phyloP scores from a whole-genome alignment of 1,140 invertebrate species.

The Aricia agestis region DNA sequence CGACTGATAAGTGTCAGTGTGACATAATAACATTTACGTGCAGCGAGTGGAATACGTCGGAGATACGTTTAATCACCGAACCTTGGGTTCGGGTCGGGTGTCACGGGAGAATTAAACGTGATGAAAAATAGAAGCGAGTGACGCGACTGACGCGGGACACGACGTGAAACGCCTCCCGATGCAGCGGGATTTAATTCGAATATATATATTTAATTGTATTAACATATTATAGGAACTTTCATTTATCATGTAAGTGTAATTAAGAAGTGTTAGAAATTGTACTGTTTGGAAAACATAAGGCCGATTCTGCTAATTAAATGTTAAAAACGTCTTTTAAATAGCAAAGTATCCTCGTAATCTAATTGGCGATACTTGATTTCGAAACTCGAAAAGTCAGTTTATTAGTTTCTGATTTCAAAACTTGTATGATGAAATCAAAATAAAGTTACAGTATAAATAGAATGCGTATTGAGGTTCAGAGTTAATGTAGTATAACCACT shows the following conservation, averaged over 20 bases:
- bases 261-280: not conserved
- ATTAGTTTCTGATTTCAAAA: too few relatives aligned
- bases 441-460: too few relatives aligned
- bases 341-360: too few relatives aligned
- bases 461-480: too few relatives aligned
- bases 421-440: too few relatives aligned
- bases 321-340: too few relatives aligned
- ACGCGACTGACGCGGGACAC: conserved; percentile 7
- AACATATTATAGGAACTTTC: not conserved
- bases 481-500: not conserved
- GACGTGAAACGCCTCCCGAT: not conserved
- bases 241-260: not conserved
- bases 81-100: conserved; percentile 20
- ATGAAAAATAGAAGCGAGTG: conserved; percentile 30
- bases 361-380: too few relatives aligned
- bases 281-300: too few relatives aligned
- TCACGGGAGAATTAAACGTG: conserved; percentile 28
- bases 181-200: not conserved
- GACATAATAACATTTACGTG: conserved; percentile 9
- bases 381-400: too few relatives aligned
- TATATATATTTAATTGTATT: not conserved
- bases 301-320: too few relatives aligned
- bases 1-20: conserved; percentile 5
- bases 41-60: conserved; percentile 10
- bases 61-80: conserved; percentile 29